phyloP scores from a whole-genome alignment of 2,888 invertebrate genomes.

The Stramonita haemastoma region DNA sequence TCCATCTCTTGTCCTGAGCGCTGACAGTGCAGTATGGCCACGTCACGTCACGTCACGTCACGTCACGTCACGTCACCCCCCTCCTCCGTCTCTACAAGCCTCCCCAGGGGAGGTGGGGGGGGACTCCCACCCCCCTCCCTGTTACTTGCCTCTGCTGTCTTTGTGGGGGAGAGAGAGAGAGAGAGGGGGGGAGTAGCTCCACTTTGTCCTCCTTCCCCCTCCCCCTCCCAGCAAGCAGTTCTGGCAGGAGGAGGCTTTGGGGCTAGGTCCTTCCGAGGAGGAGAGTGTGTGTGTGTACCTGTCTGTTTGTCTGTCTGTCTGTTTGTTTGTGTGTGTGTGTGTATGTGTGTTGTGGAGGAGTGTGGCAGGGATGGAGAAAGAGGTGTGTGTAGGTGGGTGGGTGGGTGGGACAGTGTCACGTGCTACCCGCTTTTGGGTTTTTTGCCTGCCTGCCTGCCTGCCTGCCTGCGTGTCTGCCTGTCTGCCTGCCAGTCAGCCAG shows the following conservation, averaged over 20 bases:
- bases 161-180: not conserved
- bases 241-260: not conserved
- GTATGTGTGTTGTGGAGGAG: not conserved
- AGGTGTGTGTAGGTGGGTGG: not conserved
- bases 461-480: not conserved
- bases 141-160: not conserved
- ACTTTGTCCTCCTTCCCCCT: not conserved
- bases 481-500: not conserved
- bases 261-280: not conserved
- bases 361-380: not conserved
- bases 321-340: not conserved
- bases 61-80: conserved; percentile 19
- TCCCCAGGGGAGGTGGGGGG: not conserved
- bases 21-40: conserved; percentile 16
- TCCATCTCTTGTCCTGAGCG: conserved; percentile 75
- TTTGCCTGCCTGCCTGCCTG: not conserved
- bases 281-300: not conserved
- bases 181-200: not conserved
- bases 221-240: not conserved
- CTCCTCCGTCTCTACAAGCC: not conserved
- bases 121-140: not conserved
- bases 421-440: not conserved
- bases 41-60: not conserved
- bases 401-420: not conserved
- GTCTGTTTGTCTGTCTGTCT: not conserved